These are phyloP conservation scores for Colaptes auratus DNA, from an alignment of 2,113 vertebrate species.

Conservation along the genomic window DNA sequence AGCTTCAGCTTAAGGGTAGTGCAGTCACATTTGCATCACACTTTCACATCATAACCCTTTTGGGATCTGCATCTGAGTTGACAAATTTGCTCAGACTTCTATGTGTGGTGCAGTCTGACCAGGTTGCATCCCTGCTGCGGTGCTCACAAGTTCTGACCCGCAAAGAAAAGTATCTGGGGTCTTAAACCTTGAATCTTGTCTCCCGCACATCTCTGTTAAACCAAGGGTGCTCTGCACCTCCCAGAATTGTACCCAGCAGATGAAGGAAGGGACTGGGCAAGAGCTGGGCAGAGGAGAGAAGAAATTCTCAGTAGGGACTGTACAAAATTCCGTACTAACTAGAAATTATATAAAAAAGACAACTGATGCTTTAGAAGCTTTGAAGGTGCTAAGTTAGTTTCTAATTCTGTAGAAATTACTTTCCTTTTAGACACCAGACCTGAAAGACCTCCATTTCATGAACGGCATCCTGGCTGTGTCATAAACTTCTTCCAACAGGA, in stretches of 20 bases:
- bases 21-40: fast-evolving
- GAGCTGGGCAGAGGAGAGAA: background rate
- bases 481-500: background rate
- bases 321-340: background rate
- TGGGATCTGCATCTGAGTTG: background rate
- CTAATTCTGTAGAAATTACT: background rate
- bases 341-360: background rate
- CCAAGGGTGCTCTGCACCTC: background rate
- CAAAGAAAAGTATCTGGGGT: background rate
- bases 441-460: background rate
- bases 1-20: background rate
- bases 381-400: background rate
- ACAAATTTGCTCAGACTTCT: background rate
- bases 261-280: background rate
- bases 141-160: background rate
- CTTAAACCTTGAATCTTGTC: background rate
- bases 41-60: background rate
- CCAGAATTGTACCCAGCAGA: background rate
- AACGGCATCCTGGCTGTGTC: background rate
- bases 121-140: fast-evolving
- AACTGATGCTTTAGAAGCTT: background rate
- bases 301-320: background rate
- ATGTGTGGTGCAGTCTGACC: background rate
- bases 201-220: background rate
- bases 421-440: background rate